Evolutionary conservation across 2,888 invertebrate species (phyloP).

Genomic region (Carterocephalus palaemon): DNA sequence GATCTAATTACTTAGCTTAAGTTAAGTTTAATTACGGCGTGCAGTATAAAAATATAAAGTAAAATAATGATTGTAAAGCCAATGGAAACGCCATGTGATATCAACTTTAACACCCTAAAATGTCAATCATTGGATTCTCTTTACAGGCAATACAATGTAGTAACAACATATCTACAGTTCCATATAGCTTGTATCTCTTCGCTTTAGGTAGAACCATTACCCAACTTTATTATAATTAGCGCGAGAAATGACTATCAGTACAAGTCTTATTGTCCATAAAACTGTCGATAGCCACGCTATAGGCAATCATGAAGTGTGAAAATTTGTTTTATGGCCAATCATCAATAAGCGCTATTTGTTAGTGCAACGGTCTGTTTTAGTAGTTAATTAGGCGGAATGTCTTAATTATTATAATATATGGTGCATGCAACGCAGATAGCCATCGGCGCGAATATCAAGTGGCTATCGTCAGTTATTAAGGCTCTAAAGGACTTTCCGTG

Average conservation of each 20-base stretch:
- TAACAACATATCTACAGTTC: too few relatives aligned
- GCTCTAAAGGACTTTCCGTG: constrained; percentile 15
- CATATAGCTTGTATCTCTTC: background rate
- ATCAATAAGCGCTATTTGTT: constrained; percentile 6
- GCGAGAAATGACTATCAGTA: constrained; percentile 19
- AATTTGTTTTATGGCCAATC: constrained; percentile 14
- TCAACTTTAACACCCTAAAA: too few relatives aligned
- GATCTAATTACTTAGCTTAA: too few relatives aligned
- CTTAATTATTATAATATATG: constrained; percentile 23
- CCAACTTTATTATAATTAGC: constrained; percentile 17
- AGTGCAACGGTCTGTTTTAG: constrained; percentile 7
- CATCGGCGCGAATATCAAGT: constrained; percentile 22
- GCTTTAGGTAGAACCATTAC: background rate
- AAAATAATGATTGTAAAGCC: too few relatives aligned
- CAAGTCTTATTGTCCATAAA: constrained; percentile 17
- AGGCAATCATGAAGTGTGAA: constrained; percentile 20
- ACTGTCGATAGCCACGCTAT: constrained; percentile 22
- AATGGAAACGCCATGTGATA: too few relatives aligned
- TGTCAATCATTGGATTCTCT: too few relatives aligned
- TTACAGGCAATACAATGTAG: too few relatives aligned
- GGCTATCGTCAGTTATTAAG: constrained; percentile 22
- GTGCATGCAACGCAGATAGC: constrained; percentile 3
- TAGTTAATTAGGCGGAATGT: constrained; percentile 22
- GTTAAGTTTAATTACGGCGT: too few relatives aligned
- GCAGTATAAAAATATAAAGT: too few relatives aligned